Percentiles rank a stretch among this genome's conserved stretches.
phyloP scores from a whole-genome alignment of 1,140 invertebrate genomes.

The Cyrtorhinus lividipennis region DNA sequence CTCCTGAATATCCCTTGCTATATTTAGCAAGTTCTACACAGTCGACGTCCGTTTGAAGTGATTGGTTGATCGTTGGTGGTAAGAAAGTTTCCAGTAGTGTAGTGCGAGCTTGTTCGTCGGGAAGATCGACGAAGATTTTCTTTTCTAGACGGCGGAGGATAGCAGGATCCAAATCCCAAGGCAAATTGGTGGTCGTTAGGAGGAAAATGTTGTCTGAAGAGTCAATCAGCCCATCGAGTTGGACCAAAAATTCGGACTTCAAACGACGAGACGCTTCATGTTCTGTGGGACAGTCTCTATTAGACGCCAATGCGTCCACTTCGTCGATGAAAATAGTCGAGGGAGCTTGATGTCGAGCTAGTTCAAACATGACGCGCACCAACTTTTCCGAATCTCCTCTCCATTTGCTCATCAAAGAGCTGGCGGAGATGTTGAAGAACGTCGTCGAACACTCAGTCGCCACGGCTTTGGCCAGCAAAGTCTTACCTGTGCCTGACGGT shows the following conservation, averaged over 20 bases:
- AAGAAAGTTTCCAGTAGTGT: slow-evolving; percentile 27
- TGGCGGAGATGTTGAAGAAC: slow-evolving; percentile 84
- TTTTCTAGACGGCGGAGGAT: slow-evolving; percentile 80
- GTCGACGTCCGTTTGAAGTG: slow-evolving; percentile 33
- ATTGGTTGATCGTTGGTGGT: slow-evolving; percentile 25
- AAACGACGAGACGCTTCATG: slow-evolving; percentile 85
- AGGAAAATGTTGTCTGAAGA: slow-evolving; percentile 55
- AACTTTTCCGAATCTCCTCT: slow-evolving; percentile 89
- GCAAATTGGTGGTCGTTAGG: slow-evolving; percentile 77
- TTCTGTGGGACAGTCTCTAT: slow-evolving; percentile 50
- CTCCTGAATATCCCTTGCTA: slow-evolving; percentile 69
- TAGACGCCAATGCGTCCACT: slow-evolving; percentile 74
- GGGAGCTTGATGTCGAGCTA: slow-evolving; percentile 80
- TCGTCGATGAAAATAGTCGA: slow-evolving; percentile 95
- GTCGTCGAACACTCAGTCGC: slow-evolving; percentile 71
- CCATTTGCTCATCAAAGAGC: slow-evolving; percentile 84
- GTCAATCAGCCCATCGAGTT: slow-evolving; percentile 71
- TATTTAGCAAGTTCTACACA: slow-evolving; percentile 42
- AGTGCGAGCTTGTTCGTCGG: slow-evolving; percentile 19
- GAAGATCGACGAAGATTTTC: slow-evolving; percentile 49
- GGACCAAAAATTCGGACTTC: slow-evolving; percentile 81
- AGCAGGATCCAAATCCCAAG: slow-evolving; percentile 84
- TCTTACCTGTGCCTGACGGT: slow-evolving; percentile 69
- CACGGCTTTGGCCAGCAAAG: slow-evolving; percentile 72
- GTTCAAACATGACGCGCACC: slow-evolving; percentile 70